Evolutionary conservation across 2,888 invertebrate species (phyloP), one percentile per base, ranked within the genome.

Genomic region (Synanthedon formicaeformis): DNA sequence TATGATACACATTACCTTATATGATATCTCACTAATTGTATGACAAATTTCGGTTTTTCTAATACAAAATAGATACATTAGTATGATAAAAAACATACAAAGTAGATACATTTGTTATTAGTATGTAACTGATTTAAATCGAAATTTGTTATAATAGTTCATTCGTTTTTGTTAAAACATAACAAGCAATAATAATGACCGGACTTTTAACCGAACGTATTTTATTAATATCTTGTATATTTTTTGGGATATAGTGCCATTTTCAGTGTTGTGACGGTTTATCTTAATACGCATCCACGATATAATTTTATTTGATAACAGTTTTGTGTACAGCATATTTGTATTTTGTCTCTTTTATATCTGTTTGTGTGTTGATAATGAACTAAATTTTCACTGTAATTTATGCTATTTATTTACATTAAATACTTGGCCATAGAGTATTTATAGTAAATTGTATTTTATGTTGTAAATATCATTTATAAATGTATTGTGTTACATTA

Each of bases 201-300:
- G 65, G 59, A 67, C 64, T 66, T 59, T 54, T 65, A 23, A 60
- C 45, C 6, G 13, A 49, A 49, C 12, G 12, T 18, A 56, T 55
- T 56, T 45, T 61, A 57, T 57, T 57, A 51, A 60, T 59, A 57
- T 58, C 57, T 58, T 57, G 58, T 59, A 56, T 56, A 65, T 66
- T 62, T 23, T 72, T 61, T 71, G 66, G 70, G 70, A 70, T 73
- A 66, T 70, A 74, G 80, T 81, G 81, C 81, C 81, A 81, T 81
- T 77, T 69, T 69, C 70, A 66, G 64, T 70, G 72, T 75, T 67
- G 67, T 71, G 68, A 69, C 65, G 61, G 56, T 56, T 65, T 60
- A 65, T 57, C 59, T 61, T 62, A 60, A 56, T 52, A 16, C 8
- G 18, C 49, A 49, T 18, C 49, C 16, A 49, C 18, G 16, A 13